These are phyloP conservation scores for Notodonta dromedarius DNA, from an alignment of 2,888 invertebrate genomes.

Conservation along the genomic window DNA sequence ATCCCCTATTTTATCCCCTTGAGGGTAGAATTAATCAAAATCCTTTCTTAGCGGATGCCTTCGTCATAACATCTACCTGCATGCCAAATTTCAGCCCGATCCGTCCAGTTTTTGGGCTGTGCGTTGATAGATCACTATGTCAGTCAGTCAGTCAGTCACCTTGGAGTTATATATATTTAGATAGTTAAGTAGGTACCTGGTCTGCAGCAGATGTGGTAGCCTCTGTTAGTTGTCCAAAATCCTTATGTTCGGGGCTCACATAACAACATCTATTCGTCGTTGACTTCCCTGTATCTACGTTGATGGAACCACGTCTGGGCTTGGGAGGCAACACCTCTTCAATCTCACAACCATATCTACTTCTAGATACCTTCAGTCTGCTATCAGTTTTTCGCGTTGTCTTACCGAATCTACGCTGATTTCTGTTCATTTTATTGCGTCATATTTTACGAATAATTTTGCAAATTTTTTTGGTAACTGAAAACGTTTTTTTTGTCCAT, in stretches of 20 bases:
- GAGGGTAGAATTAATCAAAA: too few relatives aligned
- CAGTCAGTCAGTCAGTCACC: too few relatives aligned
- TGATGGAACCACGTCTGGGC: slow-evolving; percentile 11
- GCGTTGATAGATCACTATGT: too few relatives aligned
- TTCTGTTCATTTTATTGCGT: slow-evolving; percentile 56
- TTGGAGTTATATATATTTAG: too few relatives aligned
- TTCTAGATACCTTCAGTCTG: slow-evolving; percentile 15
- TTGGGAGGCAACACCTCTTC: slow-evolving; percentile 44
- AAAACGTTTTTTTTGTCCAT: neutral
- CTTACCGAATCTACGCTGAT: slow-evolving; percentile 44
- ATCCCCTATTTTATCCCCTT: too few relatives aligned
- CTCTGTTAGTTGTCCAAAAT: slow-evolving; percentile 47
- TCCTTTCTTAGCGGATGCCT: too few relatives aligned
- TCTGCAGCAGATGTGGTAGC: slow-evolving; percentile 11
- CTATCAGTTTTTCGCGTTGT: slow-evolving; percentile 28
- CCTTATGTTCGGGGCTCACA: slow-evolving; percentile 44
- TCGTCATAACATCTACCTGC: too few relatives aligned
- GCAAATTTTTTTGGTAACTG: slow-evolving; percentile 10
- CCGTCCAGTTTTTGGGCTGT: too few relatives aligned
- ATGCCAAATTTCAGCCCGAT: too few relatives aligned
- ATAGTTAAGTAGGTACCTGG: slow-evolving; percentile 18
- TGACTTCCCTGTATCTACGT: slow-evolving; percentile 18
- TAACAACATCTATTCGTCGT: slow-evolving; percentile 56
- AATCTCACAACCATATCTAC: slow-evolving; percentile 23
- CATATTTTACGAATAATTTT: slow-evolving; percentile 32